Evolutionary conservation across 2,888 invertebrate genomes (phyloP).

Genomic region (Deroplatys truncata): DNA sequence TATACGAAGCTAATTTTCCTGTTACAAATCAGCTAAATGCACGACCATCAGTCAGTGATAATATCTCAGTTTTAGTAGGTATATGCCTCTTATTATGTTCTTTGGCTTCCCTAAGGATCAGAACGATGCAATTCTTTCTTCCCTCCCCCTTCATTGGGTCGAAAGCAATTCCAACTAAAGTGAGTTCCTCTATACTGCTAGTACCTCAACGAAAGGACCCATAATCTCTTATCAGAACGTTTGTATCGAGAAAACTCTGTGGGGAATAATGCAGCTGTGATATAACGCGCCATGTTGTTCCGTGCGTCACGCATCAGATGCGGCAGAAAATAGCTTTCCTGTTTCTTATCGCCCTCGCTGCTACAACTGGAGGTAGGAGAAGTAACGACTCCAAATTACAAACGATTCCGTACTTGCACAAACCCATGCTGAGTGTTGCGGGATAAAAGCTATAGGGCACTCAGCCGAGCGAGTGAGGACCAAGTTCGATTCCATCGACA

Average conservation of each 20-base stretch:
- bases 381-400: background rate
- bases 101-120: background rate
- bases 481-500: no score
- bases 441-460: no score
- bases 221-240: background rate
- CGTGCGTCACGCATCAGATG: background rate
- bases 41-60: background rate
- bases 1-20: background rate
- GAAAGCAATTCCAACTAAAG: background rate
- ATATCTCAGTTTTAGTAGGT: background rate
- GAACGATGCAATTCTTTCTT: background rate
- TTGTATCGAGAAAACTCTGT: background rate
- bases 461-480: no score
- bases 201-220: background rate
- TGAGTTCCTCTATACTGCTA: background rate
- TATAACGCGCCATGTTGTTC: background rate
- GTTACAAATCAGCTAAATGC: background rate
- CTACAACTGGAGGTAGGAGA: no score
- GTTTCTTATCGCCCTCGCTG: background rate
- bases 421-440: no score
- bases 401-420: background rate
- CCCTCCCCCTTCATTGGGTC: background rate
- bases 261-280: constrained; percentile 4
- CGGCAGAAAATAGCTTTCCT: background rate
- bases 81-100: background rate